These are phyloP conservation scores for Antrozous pallidus DNA, from an alignment of 2,797 vertebrate genomes.

Conservation along the genomic window DNA sequence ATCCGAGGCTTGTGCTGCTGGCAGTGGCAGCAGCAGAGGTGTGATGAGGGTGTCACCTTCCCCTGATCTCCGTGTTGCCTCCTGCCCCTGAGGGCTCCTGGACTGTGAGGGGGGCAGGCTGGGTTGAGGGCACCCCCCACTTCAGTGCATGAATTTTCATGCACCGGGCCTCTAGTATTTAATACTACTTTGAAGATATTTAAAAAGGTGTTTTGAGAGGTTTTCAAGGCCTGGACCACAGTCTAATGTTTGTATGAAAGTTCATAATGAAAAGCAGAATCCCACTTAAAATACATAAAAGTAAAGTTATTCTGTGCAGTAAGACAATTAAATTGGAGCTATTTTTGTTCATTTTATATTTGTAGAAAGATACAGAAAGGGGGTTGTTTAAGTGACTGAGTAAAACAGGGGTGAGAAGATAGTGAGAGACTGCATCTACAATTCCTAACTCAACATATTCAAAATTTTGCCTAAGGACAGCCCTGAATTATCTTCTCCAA, in stretches of 20 bases:
- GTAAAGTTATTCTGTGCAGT: background rate
- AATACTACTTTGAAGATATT: background rate
- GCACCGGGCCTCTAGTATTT: background rate
- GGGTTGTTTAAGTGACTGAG: background rate
- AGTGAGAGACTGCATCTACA: background rate
- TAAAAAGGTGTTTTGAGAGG: background rate
- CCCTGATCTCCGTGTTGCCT: no score
- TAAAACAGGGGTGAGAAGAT: background rate
- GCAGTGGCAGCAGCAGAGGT: no score
- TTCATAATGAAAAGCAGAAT: conserved; percentile 21
- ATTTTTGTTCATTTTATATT: background rate
- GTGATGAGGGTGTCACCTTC: no score
- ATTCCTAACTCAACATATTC: conserved; percentile 25
- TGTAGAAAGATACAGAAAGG: background rate
- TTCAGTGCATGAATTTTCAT: no score
- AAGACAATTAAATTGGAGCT: conserved; percentile 13
- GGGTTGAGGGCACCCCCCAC: no score
- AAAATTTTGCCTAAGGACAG: conserved; percentile 44
- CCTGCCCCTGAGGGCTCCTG: no score
- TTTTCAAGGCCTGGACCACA: background rate
- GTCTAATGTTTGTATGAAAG: background rate
- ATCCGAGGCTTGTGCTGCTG: no score
- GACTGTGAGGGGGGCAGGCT: no score
- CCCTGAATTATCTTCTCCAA: conserved; percentile 37
- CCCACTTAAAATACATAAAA: background rate